phyloP scores from a whole-genome alignment of 2,888 invertebrate species.

The Germaria angustata region DNA sequence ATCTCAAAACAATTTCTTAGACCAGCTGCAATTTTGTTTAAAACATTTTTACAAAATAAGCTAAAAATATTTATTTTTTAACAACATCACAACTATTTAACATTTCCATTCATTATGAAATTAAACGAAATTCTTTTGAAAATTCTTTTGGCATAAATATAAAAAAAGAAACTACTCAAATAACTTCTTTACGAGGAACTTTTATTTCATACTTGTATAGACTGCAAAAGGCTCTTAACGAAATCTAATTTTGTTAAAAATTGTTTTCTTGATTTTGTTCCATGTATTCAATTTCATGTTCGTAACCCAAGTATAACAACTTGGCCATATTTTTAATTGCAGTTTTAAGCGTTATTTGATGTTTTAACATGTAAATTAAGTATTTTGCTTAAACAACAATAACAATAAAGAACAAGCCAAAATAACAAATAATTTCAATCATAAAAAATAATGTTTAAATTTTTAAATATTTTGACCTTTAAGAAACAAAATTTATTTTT shows the following conservation, averaged over 20 bases:
- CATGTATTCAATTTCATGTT: constrained; percentile 61
- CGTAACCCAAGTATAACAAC: constrained; percentile 62
- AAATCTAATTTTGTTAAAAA: not conserved
- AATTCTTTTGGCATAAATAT: not conserved
- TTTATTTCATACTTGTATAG: not conserved
- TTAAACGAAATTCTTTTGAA: not conserved
- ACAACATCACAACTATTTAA: not conserved
- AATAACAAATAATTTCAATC: too few relatives aligned
- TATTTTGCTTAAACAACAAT: not conserved
- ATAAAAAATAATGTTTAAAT: not conserved
- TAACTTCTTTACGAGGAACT: not conserved
- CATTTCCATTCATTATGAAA: not conserved
- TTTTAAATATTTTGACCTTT: not conserved
- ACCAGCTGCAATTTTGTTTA: too few relatives aligned
- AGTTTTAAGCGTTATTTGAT: constrained; percentile 61
- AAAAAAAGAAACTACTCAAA: not conserved
- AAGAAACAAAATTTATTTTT: not conserved
- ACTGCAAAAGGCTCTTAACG: not conserved
- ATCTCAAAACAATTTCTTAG: too few relatives aligned
- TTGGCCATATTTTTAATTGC: constrained; percentile 60
- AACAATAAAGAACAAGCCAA: not conserved
- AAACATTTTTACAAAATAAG: not conserved
- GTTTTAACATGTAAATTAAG: constrained; percentile 63
- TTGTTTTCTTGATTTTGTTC: constrained; percentile 2
- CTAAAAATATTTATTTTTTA: not conserved